Percentiles rank a stretch among this genome's conserved stretches.
Evolutionary conservation across 1,140 invertebrate species (phyloP).

Genomic region (Dendrolimus punctatus): DNA sequence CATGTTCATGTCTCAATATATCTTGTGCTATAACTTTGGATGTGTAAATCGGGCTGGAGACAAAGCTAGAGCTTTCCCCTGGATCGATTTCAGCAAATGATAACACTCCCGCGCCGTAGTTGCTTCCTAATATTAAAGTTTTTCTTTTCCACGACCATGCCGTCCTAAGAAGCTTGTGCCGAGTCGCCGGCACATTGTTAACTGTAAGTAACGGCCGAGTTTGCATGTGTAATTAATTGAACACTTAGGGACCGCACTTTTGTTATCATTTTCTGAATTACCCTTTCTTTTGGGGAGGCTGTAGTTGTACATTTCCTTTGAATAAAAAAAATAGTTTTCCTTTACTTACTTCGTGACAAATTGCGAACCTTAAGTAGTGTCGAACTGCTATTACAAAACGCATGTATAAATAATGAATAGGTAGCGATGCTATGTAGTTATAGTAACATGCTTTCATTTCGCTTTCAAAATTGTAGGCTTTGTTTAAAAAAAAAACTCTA

Average conservation of each 20-base stretch:
- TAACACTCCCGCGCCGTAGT: constrained; percentile 29
- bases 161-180: constrained; percentile 36
- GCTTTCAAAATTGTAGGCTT: too few species aligned
- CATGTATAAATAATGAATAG: background rate
- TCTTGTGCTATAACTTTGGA: too few species aligned
- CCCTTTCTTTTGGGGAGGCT: constrained; percentile 3
- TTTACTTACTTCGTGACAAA: too few species aligned
- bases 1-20: too few species aligned
- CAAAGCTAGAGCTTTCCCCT: too few species aligned
- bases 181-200: constrained; percentile 36
- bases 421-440: background rate
- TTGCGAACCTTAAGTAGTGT: too few species aligned
- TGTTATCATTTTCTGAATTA: constrained; percentile 61
- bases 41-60: too few species aligned
- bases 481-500: too few species aligned
- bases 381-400: too few species aligned
- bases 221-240: constrained; percentile 27
- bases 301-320: too few species aligned
- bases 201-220: constrained; percentile 48
- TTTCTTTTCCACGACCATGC: constrained; percentile 34
- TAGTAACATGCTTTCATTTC: background rate
- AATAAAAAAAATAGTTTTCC: too few species aligned
- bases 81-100: constrained; percentile 41
- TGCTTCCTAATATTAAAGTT: constrained; percentile 16
- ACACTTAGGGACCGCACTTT: constrained; percentile 26